Percentiles rank a stretch among this genome's conserved stretches.
Evolutionary conservation across 92 coral and sea anemone genomes (phyloP).

Genomic region (Epizoanthus rinbou): DNA sequence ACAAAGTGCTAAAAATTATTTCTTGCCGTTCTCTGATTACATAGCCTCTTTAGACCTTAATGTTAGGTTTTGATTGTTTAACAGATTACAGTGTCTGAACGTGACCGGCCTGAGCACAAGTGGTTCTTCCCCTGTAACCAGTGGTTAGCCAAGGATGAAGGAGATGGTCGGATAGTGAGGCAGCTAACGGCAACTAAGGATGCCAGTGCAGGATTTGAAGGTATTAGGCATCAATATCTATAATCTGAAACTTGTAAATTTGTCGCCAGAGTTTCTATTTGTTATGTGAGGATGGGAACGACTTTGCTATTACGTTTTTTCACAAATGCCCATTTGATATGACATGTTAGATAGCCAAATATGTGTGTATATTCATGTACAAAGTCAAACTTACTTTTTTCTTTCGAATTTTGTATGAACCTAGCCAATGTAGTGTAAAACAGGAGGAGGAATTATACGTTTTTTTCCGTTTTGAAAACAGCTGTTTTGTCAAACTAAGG

Average conservation of each 20-base stretch:
- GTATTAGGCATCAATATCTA: slow-evolving; percentile 35
- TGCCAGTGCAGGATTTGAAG: slow-evolving; percentile 70
- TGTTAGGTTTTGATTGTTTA: neutral
- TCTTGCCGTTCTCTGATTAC: neutral
- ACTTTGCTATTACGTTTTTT: too few species aligned
- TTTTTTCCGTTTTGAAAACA: too few species aligned
- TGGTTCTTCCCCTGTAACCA: slow-evolving; percentile 90
- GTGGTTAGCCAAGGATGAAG: slow-evolving; percentile 95
- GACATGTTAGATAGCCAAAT: too few species aligned
- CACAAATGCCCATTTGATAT: too few species aligned
- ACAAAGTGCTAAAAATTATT: neutral
- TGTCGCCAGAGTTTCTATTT: neutral
- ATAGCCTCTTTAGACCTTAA: neutral
- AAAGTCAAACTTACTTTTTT: too few species aligned
- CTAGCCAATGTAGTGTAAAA: too few species aligned
- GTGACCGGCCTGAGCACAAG: slow-evolving; percentile 72
- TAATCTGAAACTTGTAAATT: too few species aligned
- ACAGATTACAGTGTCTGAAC: slow-evolving; percentile 75
- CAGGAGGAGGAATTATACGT: too few species aligned
- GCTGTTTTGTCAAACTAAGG: too few species aligned
- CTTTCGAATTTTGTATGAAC: too few species aligned
- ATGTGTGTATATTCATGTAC: too few species aligned
- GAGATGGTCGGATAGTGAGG: slow-evolving; percentile 81
- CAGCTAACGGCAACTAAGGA: slow-evolving; percentile 81
- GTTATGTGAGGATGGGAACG: too few species aligned